Evolutionary conservation across 2,113 vertebrate species (phyloP).

Genomic region (Pachyramphus minor): DNA sequence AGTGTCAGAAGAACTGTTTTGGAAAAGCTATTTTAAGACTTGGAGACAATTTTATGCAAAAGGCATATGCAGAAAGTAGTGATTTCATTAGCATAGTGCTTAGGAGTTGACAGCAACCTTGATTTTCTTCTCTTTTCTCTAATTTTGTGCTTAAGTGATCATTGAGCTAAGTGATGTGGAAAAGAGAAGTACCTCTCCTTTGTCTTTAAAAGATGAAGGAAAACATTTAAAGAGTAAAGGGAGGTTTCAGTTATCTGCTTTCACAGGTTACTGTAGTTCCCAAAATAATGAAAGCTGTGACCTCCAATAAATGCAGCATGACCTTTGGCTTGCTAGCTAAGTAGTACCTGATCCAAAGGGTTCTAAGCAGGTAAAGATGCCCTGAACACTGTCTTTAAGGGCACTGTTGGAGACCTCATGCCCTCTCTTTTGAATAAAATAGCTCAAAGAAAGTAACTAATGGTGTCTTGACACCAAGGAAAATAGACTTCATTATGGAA

Average conservation of each 20-base stretch:
- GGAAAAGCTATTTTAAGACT: conserved; percentile 66
- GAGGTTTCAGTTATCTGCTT: background rate
- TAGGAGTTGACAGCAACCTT: conserved; percentile 41
- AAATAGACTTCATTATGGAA: background rate
- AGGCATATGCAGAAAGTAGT: conserved; percentile 28
- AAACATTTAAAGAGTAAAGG: conserved; percentile 9
- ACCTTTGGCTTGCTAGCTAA: background rate
- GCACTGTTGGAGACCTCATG: background rate
- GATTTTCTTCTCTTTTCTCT: conserved; percentile 57
- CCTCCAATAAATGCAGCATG: background rate
- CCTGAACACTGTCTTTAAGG: background rate
- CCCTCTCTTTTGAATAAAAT: background rate
- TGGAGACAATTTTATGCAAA: conserved; percentile 52
- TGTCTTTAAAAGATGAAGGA: conserved; percentile 37
- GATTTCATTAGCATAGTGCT: conserved; percentile 63
- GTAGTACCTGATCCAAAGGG: background rate
- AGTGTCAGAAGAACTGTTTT: conserved; percentile 52
- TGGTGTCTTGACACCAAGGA: background rate
- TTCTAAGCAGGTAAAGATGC: background rate
- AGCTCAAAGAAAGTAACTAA: background rate
- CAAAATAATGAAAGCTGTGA: background rate
- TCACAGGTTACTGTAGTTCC: background rate
- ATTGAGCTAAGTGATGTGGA: conserved; percentile 44
- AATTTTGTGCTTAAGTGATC: conserved; percentile 66
- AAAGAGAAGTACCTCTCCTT: conserved; percentile 29